These are phyloP conservation scores for Anisognathus igniventris DNA, from an alignment of 2,797 vertebrate species.

Conservation along the genomic window DNA sequence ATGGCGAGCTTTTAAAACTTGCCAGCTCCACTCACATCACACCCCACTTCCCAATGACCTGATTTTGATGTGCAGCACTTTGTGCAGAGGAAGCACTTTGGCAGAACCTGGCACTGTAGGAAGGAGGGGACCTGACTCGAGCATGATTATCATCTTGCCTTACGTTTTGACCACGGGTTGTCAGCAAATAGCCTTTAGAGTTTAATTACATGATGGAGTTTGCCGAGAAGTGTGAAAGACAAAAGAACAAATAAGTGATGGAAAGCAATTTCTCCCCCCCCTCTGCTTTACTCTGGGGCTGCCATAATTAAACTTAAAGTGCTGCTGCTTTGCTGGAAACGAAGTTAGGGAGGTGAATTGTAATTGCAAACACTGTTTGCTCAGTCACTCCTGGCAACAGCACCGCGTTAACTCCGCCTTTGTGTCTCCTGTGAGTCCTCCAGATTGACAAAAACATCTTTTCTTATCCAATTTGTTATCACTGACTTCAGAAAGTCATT, in stretches of 20 bases:
- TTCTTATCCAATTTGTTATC: constrained; percentile 57
- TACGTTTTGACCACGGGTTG: neutral
- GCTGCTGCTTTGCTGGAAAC: constrained; percentile 29
- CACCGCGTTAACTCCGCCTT: constrained; percentile 26
- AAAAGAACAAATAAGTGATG: neutral
- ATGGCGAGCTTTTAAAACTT: neutral
- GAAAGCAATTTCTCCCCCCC: neutral
- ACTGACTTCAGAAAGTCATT: constrained; percentile 57
- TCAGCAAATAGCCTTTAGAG: constrained; percentile 33
- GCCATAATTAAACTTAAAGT: constrained; percentile 51
- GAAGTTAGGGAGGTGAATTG: constrained; percentile 41
- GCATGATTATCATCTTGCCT: neutral
- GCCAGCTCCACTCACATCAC: neutral
- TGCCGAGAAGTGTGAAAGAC: constrained; percentile 18
- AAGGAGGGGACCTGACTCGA: neutral
- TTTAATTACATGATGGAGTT: constrained; percentile 22
- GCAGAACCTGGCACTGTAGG: neutral
- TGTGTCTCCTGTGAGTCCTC: constrained; percentile 20
- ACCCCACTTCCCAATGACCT: neutral
- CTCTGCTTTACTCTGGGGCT: constrained; percentile 12
- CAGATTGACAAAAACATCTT: constrained; percentile 40
- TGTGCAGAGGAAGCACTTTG: neutral
- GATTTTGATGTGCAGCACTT: neutral
- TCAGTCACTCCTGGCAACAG: constrained; percentile 47
- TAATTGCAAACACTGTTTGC: constrained; percentile 47